These are phyloP conservation scores for Tenebrio molitor DNA, from an alignment of 1,140 invertebrate genomes.

Conservation along the genomic window DNA sequence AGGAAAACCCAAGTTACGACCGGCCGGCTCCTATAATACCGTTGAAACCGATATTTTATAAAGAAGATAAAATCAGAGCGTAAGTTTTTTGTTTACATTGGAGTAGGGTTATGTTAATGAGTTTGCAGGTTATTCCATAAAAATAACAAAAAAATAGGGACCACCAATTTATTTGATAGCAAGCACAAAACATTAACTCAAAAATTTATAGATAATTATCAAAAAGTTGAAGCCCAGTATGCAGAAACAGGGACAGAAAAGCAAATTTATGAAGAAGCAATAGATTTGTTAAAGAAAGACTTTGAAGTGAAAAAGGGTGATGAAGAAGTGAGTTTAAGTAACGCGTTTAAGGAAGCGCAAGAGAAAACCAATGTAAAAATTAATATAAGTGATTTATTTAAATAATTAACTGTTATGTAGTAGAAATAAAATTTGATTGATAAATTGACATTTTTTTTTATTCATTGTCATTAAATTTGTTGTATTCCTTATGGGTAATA, in stretches of 20 bases:
- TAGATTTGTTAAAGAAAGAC: conserved; percentile 65
- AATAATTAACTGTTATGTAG: conserved; percentile 49
- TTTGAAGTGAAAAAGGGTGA: conserved; percentile 42
- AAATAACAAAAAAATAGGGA: conserved; percentile 68
- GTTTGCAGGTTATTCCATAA: conserved; percentile 75
- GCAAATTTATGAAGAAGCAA: conserved; percentile 66
- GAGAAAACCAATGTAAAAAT: conserved; percentile 46
- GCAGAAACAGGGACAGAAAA: conserved; percentile 67
- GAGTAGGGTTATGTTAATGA: background rate
- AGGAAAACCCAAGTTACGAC: conserved; percentile 80
- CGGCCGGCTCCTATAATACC: conserved; percentile 72
- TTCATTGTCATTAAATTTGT: conserved; percentile 1
- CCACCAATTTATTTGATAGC: conserved; percentile 68
- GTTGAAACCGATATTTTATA: conserved; percentile 83
- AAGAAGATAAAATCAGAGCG: conserved; percentile 89
- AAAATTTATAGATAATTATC: conserved; percentile 73
- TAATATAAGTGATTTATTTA: conserved; percentile 58
- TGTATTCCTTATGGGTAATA: conserved; percentile 15
- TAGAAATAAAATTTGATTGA: conserved; percentile 4
- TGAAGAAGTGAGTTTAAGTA: conserved; percentile 55
- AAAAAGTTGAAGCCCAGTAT: conserved; percentile 68
- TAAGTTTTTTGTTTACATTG: conserved; percentile 68
- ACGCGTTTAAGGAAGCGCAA: conserved; percentile 60
- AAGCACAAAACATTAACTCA: conserved; percentile 70
- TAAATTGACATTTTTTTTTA: conserved; percentile 10